A percentile compares a stretch with the other conserved stretches of the same genome.
phyloP scores from a whole-genome alignment of 2,888 invertebrate species.

The Cyclophora albipunctata region DNA sequence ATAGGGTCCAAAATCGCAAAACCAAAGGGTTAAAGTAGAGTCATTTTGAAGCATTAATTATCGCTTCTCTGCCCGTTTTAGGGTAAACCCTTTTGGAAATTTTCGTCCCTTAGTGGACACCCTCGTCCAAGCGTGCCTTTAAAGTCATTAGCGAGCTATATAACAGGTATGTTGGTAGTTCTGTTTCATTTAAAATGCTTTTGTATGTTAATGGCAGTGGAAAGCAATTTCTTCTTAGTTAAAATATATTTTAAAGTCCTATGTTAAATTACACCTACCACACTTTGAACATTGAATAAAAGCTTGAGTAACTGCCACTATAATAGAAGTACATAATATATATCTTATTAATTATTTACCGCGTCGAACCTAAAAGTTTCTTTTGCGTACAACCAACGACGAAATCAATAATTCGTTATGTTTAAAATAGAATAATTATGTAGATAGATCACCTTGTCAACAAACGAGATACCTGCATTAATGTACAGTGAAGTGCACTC shows the following conservation, averaged over 20 bases:
- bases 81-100: conserved; percentile 71
- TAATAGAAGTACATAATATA: background rate
- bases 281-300: background rate
- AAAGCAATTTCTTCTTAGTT: background rate
- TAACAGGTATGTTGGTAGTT: conserved; percentile 56
- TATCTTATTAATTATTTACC: background rate
- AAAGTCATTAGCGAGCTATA: conserved; percentile 65
- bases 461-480: conserved; percentile 23
- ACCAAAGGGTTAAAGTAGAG: conserved; percentile 36
- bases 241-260: background rate
- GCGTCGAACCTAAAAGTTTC: background rate
- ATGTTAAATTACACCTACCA: background rate
- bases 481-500: conserved; percentile 30
- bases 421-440: too few relatives aligned
- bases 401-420: too few relatives aligned
- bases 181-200: conserved; percentile 43
- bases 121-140: conserved; percentile 57
- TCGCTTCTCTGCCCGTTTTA: conserved; percentile 59
- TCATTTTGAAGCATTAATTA: conserved; percentile 70
- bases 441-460: conserved; percentile 1
- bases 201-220: conserved; percentile 33
- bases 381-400: too few relatives aligned
- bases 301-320: too few relatives aligned
- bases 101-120: conserved; percentile 71
- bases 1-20: conserved; percentile 28